phyloP scores from a whole-genome alignment of 2,888 invertebrate species.

The Agrochola circellaris region DNA sequence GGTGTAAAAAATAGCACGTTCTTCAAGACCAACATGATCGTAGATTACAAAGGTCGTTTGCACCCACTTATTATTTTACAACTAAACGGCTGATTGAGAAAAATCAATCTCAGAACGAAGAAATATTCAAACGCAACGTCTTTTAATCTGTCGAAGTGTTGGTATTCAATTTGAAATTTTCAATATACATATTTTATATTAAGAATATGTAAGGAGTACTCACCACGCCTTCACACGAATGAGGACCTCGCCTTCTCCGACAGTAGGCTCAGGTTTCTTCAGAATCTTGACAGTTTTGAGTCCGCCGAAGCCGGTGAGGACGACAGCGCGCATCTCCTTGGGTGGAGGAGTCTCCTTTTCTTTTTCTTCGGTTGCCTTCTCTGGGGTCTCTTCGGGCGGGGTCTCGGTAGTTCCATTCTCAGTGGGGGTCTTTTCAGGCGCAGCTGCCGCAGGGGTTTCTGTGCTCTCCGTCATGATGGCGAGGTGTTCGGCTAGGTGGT shows the following conservation, averaged over 20 bases:
- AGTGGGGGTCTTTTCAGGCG: conserved; percentile 90
- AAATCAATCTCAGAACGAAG: conserved; percentile 15
- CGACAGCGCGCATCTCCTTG: conserved; percentile 96
- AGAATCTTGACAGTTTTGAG: conserved; percentile 96
- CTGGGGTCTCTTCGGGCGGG: conserved; percentile 88
- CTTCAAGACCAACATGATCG: conserved; percentile 15
- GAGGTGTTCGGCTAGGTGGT: conserved; percentile 69
- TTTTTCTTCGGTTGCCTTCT: conserved; percentile 90
- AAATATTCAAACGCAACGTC: conserved; percentile 58
- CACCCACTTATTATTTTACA: conserved; percentile 35
- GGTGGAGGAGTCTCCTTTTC: conserved; percentile 90
- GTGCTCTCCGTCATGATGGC: conserved; percentile 89
- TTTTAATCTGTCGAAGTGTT: conserved; percentile 19
- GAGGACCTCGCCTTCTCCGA: conserved; percentile 94
- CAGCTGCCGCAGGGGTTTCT: conserved; percentile 88
- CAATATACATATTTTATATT: not conserved
- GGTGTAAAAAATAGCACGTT: conserved; percentile 30
- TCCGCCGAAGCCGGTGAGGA: conserved; percentile 96
- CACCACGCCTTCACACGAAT: conserved; percentile 96
- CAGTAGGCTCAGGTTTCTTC: conserved; percentile 94
- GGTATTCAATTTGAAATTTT: conserved; percentile 7
- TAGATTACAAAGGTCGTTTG: conserved; percentile 17
- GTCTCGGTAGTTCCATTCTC: conserved; percentile 88
- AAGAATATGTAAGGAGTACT: conserved; percentile 84
- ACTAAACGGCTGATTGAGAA: conserved; percentile 6